These are phyloP conservation scores for Camponotus fellah DNA, from an alignment of 2,888 invertebrate genomes.

Conservation along the genomic window DNA sequence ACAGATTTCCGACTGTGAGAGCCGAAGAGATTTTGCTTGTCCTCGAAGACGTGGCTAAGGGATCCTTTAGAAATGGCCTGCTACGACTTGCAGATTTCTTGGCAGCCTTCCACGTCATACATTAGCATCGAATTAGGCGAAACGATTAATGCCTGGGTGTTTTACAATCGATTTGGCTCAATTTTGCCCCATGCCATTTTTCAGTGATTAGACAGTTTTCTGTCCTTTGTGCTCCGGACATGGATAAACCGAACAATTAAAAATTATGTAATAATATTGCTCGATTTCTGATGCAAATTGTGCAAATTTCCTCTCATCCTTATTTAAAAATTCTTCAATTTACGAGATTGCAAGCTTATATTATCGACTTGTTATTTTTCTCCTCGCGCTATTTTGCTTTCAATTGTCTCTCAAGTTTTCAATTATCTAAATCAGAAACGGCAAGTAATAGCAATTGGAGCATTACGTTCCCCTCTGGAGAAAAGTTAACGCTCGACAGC, in stretches of 20 bases:
- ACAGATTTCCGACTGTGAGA: slow-evolving; percentile 12
- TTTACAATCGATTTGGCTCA: neutral
- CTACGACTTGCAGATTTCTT: slow-evolving; percentile 64
- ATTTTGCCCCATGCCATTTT: slow-evolving; percentile 1
- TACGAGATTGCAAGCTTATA: neutral
- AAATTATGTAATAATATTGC: slow-evolving; percentile 11
- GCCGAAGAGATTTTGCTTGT: slow-evolving; percentile 38
- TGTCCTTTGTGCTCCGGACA: neutral
- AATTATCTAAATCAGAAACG: neutral
- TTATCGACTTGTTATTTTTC: neutral
- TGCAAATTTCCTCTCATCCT: neutral
- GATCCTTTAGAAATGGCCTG: slow-evolving; percentile 32
- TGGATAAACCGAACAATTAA: slow-evolving; percentile 12
- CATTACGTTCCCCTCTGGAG: neutral
- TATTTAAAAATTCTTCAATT: neutral
- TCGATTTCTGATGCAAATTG: neutral
- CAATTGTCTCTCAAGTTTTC: neutral
- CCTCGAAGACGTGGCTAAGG: slow-evolving; percentile 16
- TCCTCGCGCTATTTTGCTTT: neutral
- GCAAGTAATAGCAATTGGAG: neutral
- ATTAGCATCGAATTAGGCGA: slow-evolving; percentile 67
- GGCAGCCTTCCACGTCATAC: slow-evolving; percentile 41
- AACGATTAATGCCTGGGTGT: slow-evolving; percentile 43
- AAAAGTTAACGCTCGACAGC: neutral
- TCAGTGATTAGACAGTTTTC: slow-evolving; percentile 7